These are phyloP conservation scores for Fragum sueziense DNA, from an alignment of 2,888 invertebrate species.

Conservation along the genomic window DNA sequence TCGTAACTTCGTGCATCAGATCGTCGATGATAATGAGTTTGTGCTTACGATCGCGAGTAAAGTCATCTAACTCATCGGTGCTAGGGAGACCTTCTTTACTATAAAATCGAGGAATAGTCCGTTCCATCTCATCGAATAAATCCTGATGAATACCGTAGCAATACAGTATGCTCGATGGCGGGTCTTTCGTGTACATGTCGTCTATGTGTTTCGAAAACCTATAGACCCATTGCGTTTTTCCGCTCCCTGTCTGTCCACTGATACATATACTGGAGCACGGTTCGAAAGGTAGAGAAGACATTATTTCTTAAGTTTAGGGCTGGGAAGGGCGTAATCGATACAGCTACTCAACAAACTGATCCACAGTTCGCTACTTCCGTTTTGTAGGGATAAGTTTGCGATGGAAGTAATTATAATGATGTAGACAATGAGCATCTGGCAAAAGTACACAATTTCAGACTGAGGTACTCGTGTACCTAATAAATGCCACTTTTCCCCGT, in stretches of 20 bases:
- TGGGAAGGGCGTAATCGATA: constrained; percentile 35
- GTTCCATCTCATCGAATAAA: constrained; percentile 42
- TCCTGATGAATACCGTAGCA: constrained; percentile 44
- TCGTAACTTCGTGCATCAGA: constrained; percentile 32
- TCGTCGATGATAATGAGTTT: constrained; percentile 39
- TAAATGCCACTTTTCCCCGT: constrained; percentile 46
- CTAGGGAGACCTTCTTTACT: constrained; percentile 27
- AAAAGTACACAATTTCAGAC: constrained; percentile 57
- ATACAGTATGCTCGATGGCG: constrained; percentile 40
- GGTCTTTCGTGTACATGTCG: constrained; percentile 40
- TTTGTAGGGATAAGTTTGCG: constrained; percentile 44
- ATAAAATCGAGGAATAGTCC: constrained; percentile 30
- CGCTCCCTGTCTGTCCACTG: constrained; percentile 45
- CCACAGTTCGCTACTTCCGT: constrained; percentile 37
- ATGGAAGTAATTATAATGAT: constrained; percentile 48
- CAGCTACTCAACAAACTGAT: constrained; percentile 43
- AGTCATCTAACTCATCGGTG: constrained; percentile 32
- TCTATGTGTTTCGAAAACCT: constrained; percentile 29
- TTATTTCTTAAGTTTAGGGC: constrained; percentile 44
- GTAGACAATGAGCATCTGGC: constrained; percentile 53
- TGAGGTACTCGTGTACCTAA: constrained; percentile 42
- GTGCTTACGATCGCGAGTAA: constrained; percentile 23
- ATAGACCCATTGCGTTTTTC: constrained; percentile 52
- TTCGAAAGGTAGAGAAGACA: constrained; percentile 38
- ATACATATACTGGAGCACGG: constrained; percentile 53